Evolutionary conservation across 2,113 vertebrate species (phyloP).

Genomic region (Cacatua alba): DNA sequence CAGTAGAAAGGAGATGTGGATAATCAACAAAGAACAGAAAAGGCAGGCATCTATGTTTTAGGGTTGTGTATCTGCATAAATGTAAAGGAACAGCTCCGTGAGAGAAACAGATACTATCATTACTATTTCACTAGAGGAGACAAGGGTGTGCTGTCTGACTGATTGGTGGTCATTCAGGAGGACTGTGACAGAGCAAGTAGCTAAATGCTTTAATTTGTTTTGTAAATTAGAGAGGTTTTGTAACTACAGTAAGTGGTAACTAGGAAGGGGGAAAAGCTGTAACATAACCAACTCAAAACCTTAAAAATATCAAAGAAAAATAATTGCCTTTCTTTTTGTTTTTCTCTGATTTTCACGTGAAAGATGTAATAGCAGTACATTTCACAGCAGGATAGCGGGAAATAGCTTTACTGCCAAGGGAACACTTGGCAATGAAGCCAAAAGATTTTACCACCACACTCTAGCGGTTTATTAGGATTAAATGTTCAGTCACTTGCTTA

Average conservation of each 20-base stretch:
- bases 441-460: no score
- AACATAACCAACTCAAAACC: background rate
- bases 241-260: background rate
- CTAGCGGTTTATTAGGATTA: no score
- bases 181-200: background rate
- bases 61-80: background rate
- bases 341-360: background rate
- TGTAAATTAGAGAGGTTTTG: background rate
- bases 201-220: background rate
- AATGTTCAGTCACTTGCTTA: no score
- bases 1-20: background rate
- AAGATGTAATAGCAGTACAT: no score
- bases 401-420: no score
- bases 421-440: no score
- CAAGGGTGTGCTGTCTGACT: background rate
- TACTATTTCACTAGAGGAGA: background rate
- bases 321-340: rapidly evolving
- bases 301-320: background rate
- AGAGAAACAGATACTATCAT: background rate
- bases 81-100: background rate
- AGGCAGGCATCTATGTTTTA: background rate
- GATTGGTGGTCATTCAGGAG: background rate
- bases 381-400: no score
- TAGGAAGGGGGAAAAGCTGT: background rate
- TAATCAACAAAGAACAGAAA: background rate